Base-by-base conservation (phyloP, 2,113 vertebrate species). In the Spizaetus ornatus region DNA sequence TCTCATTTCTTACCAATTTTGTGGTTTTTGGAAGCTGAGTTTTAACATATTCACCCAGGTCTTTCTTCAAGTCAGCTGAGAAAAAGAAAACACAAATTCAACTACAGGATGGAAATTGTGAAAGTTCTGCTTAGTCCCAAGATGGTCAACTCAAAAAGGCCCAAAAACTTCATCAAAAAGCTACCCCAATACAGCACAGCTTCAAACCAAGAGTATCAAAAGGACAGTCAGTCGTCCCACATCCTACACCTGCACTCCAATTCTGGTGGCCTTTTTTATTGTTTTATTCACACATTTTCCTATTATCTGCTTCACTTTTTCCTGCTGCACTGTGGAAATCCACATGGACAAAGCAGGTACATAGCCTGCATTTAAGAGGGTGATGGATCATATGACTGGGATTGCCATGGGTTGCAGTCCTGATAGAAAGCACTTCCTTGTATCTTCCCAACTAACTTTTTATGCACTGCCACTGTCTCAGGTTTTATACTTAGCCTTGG, bases 21-120 rank as follows among this genome's bases (percentile, higher is more conserved):
- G 99, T 98, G 50, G 98, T 98, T 21, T 92, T 96, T 17, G 98
- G 98, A 85, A 99, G 98, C 55, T 98, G 97, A 82, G 98, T 98
- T 65, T 95, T 97, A 26, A 99, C 76, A 87, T 99, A 99, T 4
- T 95, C 97, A 32, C 98, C 98, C 86, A 99, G 93, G 13, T 99
- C 98, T 45, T 98, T 98, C 97, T 99, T 99, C 97, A 99, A 98
- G 93, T 99, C 99, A 95, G 98, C 99, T 99, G 96, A 66, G 65
- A 96, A 95, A 90, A 63, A 27, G 50, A 93, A 90, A 96, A 67
- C 8, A 81, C 3, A 72, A 48, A 22, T 61, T 94, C 40, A 91
- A 48, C 40, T 91, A 67, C 14, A 63, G 27, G 26, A 48, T 4
- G 32, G n/a, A 83, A 77, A 53, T 14, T 31, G 13, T 26, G 26